Percentiles rank a stretch among this genome's conserved stretches.
These are phyloP conservation scores for Morpho achilles DNA, from an alignment of 2,888 invertebrate species.

Conservation along the genomic window DNA sequence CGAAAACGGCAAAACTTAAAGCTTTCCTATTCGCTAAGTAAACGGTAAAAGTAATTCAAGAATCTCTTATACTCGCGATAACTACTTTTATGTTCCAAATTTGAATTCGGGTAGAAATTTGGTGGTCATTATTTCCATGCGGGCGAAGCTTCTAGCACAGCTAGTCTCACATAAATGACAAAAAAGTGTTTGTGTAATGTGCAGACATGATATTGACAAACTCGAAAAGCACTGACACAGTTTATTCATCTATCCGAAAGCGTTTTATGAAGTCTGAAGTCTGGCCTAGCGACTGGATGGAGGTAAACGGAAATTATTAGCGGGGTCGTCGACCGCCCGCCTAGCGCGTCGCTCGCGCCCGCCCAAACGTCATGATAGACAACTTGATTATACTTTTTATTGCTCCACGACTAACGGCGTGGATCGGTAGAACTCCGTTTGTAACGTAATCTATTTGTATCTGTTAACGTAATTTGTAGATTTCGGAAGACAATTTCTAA, in stretches of 20 bases:
- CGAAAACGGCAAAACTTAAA: too few species aligned
- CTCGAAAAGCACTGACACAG: not conserved
- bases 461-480: not conserved
- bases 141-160: too few species aligned
- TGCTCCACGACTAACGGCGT: slow-evolving; percentile 13
- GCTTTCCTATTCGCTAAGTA: too few species aligned
- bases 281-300: slow-evolving; percentile 52
- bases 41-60: too few species aligned
- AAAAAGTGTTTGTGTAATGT: too few species aligned
- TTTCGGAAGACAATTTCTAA: too few species aligned
- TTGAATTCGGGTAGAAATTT: too few species aligned
- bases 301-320: slow-evolving; percentile 75
- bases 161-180: too few species aligned
- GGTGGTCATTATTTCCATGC: too few species aligned
- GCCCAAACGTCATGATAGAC: slow-evolving; percentile 49
- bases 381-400: slow-evolving; percentile 31
- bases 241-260: slow-evolving; percentile 5
- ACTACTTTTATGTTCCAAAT: too few species aligned
- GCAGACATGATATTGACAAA: not conserved
- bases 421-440: slow-evolving; percentile 2
- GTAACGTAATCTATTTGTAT: not conserved
- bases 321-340: slow-evolving; percentile 49
- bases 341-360: slow-evolving; percentile 46
- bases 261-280: slow-evolving; percentile 28
- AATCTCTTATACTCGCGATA: too few species aligned